These are phyloP conservation scores for Lerista edwardsae DNA, from an alignment of 2,797 vertebrate species.

Conservation along the genomic window DNA sequence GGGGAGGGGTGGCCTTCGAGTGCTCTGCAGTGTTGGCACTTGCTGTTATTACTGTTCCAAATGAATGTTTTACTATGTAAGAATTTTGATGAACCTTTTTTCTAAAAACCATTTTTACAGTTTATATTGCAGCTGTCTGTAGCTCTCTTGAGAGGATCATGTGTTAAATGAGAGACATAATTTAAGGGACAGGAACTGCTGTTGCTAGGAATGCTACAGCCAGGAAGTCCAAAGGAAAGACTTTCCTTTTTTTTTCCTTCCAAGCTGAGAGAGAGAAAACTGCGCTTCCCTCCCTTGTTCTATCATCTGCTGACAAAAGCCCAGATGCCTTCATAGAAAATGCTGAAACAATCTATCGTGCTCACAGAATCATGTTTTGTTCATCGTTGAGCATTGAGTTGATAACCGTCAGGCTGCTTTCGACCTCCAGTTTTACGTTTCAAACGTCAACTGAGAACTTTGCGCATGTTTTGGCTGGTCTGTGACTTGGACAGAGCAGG, in stretches of 20 bases:
- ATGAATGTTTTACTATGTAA: constrained; percentile 76
- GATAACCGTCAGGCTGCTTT: constrained; percentile 56
- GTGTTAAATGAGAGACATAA: constrained; percentile 64
- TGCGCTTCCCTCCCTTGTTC: constrained; percentile 53
- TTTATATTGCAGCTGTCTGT: constrained; percentile 74
- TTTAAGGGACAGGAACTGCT: constrained; percentile 57
- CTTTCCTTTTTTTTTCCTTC: constrained; percentile 59
- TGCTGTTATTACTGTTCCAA: constrained; percentile 65
- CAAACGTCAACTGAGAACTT: constrained; percentile 53
- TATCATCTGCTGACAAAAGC: constrained; percentile 62
- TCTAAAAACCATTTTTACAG: constrained; percentile 74
- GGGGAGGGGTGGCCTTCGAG: constrained; percentile 47
- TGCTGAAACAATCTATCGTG: constrained; percentile 59
- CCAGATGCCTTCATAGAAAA: constrained; percentile 69
- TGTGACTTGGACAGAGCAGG: constrained; percentile 44
- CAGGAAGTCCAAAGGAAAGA: constrained; percentile 52
- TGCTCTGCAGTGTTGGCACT: constrained; percentile 64
- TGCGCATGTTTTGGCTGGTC: constrained; percentile 51
- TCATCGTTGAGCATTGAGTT: constrained; percentile 60
- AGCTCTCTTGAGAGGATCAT: constrained; percentile 64
- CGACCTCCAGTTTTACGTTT: constrained; percentile 56
- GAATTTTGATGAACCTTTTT: constrained; percentile 77
- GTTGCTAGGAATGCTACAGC: constrained; percentile 52
- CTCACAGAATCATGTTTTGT: constrained; percentile 59
- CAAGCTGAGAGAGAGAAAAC: constrained; percentile 42